Evolutionary conservation across 2,797 vertebrate species (phyloP), one percentile per base, ranked within the genome.

Genomic region (Xenopus petersii): DNA sequence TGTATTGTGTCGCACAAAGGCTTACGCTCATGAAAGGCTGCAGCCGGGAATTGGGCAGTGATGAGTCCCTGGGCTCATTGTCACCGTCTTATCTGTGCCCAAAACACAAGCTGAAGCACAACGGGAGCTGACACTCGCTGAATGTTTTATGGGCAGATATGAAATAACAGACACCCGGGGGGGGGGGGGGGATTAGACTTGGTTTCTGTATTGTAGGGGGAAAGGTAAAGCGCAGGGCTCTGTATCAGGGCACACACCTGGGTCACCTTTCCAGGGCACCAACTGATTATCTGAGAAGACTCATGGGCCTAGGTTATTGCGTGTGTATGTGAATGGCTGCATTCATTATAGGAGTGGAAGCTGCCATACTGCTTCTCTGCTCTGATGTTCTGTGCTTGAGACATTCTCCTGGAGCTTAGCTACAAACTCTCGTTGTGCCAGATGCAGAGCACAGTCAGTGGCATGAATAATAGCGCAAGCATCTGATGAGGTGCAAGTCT

Each of bases 21-120:
- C 0, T 65, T 65, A 26, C 24, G 78, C 77, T 79, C 63, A 78
- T 42, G 36, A 42, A 42, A 42, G 36, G 36, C 36, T 42, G 6
- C 36, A 42, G 36, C 36, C 36, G 5, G 36, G 36, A 42, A 42
- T 42, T 42, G 36, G 83, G 80, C 72, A 62, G 68, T 11, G 61
- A n/a, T 46, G 10, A 75, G 69, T 72, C 36, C 36, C 36, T 5
- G 36, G 36, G 36, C 8, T 62, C 74, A 82, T 80, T 77, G 83
- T 58, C 60, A 49, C 64, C 7, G 8, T 60, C 73, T 85, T 85
- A 87, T 86, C 83, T 56, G 36, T 69, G 72, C 16, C 0, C 0
- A 58, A 78, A 77, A 75, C 76, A 80, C 79, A 48, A 7, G 0
- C 26, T 17, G 62, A 82, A 74, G 83, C 81, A 84, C 73, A 85